Evolutionary conservation across 2,113 vertebrate genomes (phyloP).

Genomic region (Daubentonia madagascariensis): DNA sequence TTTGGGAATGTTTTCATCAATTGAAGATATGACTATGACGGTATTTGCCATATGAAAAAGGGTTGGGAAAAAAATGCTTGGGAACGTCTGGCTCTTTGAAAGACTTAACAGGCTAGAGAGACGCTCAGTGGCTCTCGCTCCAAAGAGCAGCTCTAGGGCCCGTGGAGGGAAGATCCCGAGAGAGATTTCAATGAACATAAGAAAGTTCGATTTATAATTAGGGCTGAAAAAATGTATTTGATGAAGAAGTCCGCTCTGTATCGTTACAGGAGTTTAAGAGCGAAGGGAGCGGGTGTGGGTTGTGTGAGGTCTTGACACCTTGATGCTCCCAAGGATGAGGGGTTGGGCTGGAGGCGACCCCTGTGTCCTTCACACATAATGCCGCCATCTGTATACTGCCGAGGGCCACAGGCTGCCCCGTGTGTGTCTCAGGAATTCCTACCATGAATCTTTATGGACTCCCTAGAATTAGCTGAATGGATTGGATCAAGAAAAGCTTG

Average conservation of each 20-base stretch:
- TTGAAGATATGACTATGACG: neutral
- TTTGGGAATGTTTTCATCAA: neutral
- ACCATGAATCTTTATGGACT: neutral
- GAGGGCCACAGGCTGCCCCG: neutral
- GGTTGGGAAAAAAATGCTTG: neutral
- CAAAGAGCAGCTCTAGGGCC: neutral
- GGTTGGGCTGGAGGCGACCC: rapidly evolving
- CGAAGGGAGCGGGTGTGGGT: neutral
- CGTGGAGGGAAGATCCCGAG: neutral
- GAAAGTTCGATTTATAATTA: neutral
- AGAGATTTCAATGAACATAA: neutral
- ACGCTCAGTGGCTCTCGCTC: neutral
- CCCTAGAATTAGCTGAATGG: neutral
- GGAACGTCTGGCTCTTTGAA: neutral
- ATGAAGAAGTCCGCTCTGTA: neutral
- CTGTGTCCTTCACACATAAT: rapidly evolving
- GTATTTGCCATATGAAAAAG: neutral
- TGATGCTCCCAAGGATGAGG: neutral
- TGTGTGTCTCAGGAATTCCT: neutral
- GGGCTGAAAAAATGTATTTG: neutral
- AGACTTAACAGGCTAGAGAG: neutral
- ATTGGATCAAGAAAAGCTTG: neutral
- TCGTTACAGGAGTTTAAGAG: neutral
- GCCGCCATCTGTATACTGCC: no score
- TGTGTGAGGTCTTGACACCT: rapidly evolving